Evolutionary conservation across 2,797 vertebrate species (phyloP).

Genomic region (Pipistrellus pygmaeus): DNA sequence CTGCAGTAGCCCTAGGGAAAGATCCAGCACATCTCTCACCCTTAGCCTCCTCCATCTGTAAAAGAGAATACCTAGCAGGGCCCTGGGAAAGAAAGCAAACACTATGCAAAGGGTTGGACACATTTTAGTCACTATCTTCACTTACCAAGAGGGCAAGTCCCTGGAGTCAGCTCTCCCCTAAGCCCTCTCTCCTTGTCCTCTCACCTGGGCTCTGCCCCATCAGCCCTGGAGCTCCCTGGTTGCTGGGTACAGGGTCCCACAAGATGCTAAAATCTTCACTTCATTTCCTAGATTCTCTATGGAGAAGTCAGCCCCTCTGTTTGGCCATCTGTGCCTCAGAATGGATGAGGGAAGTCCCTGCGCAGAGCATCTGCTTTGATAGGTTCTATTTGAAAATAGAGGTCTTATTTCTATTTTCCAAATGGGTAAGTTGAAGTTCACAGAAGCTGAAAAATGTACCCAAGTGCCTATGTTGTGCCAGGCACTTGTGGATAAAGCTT

Average conservation of each 20-base stretch:
- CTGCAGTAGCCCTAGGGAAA: not conserved
- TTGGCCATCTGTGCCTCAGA: not conserved
- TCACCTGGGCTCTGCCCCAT: not conserved
- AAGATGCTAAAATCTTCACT: not conserved
- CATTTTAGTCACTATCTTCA: not conserved
- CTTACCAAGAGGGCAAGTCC: not conserved
- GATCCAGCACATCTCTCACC: not conserved
- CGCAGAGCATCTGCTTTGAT: not conserved
- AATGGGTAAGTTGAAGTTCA: not conserved
- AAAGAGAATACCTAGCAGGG: not conserved
- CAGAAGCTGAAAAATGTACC: not conserved
- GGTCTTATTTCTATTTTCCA: not conserved
- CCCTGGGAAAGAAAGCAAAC: not conserved
- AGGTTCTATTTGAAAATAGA: not conserved
- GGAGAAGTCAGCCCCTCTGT: not conserved
- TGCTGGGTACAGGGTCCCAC: not conserved
- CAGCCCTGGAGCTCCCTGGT: not conserved
- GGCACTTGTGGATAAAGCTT: not conserved
- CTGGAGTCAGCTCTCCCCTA: not conserved
- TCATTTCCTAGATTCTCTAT: not conserved
- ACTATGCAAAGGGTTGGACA: not conserved
- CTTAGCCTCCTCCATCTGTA: not conserved
- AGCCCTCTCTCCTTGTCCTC: not conserved
- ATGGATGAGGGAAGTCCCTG: not conserved
- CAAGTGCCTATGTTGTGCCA: not conserved